These are phyloP conservation scores for Halcyon malimbica DNA, from an alignment of 2,113 vertebrate genomes.

Conservation along the genomic window DNA sequence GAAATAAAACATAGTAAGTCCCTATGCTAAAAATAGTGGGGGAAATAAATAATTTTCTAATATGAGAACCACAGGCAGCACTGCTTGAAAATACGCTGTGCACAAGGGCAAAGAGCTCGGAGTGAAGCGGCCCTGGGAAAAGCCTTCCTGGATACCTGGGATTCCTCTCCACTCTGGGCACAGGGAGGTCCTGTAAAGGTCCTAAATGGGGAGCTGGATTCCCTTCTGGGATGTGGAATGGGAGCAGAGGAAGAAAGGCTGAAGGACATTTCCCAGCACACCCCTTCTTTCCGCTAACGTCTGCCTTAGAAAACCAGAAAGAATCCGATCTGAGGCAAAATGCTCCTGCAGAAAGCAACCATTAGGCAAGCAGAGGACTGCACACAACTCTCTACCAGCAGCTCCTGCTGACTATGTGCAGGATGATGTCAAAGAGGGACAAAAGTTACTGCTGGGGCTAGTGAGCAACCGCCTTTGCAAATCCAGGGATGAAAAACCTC, in stretches of 20 bases:
- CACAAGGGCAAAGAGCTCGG: neutral
- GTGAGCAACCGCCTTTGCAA: neutral
- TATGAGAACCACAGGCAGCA: neutral
- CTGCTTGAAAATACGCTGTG: neutral
- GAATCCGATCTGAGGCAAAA: neutral
- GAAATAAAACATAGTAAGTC: neutral
- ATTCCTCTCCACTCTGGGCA: neutral
- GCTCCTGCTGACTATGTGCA: neutral
- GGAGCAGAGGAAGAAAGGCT: neutral
- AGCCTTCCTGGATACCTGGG: neutral
- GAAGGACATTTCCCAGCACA: neutral
- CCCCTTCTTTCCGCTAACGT: neutral
- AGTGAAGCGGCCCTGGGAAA: neutral
- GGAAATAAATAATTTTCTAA: neutral
- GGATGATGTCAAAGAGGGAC: neutral
- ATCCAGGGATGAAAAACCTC: neutral
- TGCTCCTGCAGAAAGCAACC: neutral
- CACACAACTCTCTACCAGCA: neutral
- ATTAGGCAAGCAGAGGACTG: neutral
- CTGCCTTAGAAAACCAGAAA: neutral
- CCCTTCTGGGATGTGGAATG: neutral
- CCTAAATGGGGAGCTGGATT: neutral
- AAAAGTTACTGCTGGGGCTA: neutral
- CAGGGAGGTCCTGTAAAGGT: neutral
- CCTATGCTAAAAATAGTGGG: neutral